Conservation (phyloP, 2,113 vertebrate genomes). For the Rhabdornis inornatus region DNA sequence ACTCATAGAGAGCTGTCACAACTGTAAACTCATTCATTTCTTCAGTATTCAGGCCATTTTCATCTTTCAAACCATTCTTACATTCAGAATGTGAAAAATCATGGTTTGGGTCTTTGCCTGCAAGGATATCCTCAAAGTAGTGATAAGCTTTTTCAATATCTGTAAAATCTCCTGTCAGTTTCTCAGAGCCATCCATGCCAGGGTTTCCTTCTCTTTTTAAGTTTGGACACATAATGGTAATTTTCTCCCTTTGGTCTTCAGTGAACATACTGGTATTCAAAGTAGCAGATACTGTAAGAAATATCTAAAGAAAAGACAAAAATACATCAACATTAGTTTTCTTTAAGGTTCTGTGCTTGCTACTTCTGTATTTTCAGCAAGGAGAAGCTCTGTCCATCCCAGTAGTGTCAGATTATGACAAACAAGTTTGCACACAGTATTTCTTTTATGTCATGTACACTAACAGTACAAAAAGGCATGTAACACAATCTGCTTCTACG, state of each 20-base stretch:
- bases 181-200: neutral
- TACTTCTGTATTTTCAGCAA: neutral
- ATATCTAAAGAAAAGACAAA: conserved; percentile 70
- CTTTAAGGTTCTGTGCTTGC: neutral
- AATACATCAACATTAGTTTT: neutral
- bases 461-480: neutral
- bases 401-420: neutral
- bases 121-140: conserved; percentile 56
- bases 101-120: neutral
- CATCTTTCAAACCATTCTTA: neutral
- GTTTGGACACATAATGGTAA: conserved; percentile 48
- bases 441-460: neutral
- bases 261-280: conserved; percentile 68
- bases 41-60: neutral
- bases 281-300: conserved; percentile 63
- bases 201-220: conserved; percentile 23
- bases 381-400: neutral
- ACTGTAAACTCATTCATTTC: neutral
- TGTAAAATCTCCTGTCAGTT: conserved; percentile 59
- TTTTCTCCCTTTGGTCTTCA: conserved; percentile 49
- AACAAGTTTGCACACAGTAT: neutral
- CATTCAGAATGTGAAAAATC: neutral
- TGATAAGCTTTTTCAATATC: conserved; percentile 67
- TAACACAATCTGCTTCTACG: neutral
- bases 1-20: conserved; percentile 48